Evolutionary conservation across 2,113 vertebrate species (phyloP).

Genomic region (Dicrurus megarhynchus): DNA sequence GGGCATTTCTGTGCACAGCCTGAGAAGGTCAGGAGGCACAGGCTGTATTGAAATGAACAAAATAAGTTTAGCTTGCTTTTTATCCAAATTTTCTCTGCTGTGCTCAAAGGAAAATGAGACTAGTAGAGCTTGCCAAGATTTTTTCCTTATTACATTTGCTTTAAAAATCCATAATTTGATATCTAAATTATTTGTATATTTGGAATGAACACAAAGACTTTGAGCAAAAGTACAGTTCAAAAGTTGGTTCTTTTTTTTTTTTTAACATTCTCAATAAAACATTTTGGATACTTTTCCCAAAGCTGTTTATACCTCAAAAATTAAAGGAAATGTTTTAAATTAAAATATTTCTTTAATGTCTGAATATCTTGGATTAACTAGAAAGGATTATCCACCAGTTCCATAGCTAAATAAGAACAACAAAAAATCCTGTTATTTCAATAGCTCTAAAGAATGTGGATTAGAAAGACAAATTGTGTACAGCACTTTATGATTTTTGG

Average conservation of each 20-base stretch:
- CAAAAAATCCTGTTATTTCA: not conserved
- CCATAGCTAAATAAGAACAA: not conserved
- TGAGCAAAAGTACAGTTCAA: not conserved
- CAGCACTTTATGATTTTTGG: not conserved
- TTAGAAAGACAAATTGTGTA: not conserved
- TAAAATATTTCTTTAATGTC: not conserved
- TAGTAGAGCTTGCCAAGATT: not conserved
- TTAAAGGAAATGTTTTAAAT: not conserved
- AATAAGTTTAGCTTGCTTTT: not conserved
- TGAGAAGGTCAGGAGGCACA: not conserved
- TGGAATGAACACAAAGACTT: not conserved
- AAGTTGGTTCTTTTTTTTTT: not conserved
- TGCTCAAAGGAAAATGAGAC: not conserved
- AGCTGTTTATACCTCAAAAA: not conserved
- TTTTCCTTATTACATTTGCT: not conserved
- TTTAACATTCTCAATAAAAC: not conserved
- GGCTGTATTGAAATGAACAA: not conserved
- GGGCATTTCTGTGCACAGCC: fast-evolving
- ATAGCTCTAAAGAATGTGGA: not conserved
- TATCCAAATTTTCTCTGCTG: not conserved
- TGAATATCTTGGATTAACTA: not conserved
- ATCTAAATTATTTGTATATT: not conserved
- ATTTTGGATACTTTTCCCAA: not conserved
- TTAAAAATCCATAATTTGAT: not conserved
- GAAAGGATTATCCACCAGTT: not conserved